Percentiles rank a stretch among this genome's conserved stretches.
These are phyloP conservation scores for Aleiodes alternator DNA, from an alignment of 2,888 invertebrate species.

Conservation along the genomic window DNA sequence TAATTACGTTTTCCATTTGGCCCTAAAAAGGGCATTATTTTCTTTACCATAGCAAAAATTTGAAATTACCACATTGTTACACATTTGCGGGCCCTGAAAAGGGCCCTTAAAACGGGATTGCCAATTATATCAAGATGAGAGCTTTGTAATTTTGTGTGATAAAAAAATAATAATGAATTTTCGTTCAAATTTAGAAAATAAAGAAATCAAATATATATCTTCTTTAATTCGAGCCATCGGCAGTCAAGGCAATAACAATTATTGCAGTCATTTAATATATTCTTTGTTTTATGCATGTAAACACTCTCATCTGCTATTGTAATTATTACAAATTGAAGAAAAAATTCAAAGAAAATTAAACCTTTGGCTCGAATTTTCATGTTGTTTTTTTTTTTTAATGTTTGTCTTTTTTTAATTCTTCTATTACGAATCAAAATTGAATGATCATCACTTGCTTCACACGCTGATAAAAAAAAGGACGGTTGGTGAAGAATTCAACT, in stretches of 20 bases:
- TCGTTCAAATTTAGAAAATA: neutral
- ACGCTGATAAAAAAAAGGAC: constrained; percentile 29
- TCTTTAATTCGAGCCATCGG: constrained; percentile 6
- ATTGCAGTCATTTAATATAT: constrained; percentile 12
- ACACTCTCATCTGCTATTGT: constrained; percentile 21
- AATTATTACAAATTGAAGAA: neutral
- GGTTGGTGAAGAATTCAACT: constrained; percentile 31
- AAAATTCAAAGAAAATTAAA: neutral
- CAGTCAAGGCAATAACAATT: constrained; percentile 7
- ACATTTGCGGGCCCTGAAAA: constrained; percentile 70
- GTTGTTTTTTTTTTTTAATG: neutral
- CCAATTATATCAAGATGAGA: constrained; percentile 44
- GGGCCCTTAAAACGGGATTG: constrained; percentile 66
- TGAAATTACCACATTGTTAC: constrained; percentile 55
- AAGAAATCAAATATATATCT: constrained; percentile 6
- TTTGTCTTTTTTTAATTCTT: neutral
- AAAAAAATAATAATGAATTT: neutral
- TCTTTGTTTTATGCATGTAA: neutral
- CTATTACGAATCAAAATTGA: constrained; percentile 1
- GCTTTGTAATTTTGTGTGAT: constrained; percentile 33
- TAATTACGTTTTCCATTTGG: constrained; percentile 43
- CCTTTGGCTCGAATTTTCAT: constrained; percentile 21
- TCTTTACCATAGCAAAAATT: constrained; percentile 43
- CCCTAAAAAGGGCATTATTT: constrained; percentile 54
- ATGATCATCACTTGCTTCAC: constrained; percentile 18